These are phyloP conservation scores for Sussaba pulchella DNA, from an alignment of 2,888 invertebrate genomes.

Conservation along the genomic window DNA sequence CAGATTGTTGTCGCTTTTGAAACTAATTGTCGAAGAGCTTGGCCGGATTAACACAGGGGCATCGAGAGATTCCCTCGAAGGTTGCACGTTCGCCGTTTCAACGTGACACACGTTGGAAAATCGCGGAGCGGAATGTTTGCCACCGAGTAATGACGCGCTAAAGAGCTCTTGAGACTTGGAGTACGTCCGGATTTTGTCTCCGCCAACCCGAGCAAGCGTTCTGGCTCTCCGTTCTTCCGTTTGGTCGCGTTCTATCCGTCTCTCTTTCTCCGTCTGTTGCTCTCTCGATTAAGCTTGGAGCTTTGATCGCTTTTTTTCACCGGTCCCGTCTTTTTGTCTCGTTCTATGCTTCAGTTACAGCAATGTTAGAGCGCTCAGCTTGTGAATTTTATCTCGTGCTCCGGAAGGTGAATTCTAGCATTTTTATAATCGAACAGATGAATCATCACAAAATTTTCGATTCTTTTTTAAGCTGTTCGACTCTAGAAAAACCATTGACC, in stretches of 20 bases:
- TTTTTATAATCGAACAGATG: too few relatives aligned
- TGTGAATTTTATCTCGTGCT: too few relatives aligned
- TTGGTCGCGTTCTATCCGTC: neutral
- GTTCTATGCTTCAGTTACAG: neutral
- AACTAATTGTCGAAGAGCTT: constrained; percentile 15
- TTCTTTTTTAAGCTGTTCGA: too few relatives aligned
- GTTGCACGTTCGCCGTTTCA: neutral
- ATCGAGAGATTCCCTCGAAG: constrained; percentile 1
- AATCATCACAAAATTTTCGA: too few relatives aligned
- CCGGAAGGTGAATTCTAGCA: too few relatives aligned
- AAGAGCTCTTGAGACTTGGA: constrained; percentile 10
- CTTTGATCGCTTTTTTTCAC: neutral
- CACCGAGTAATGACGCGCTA: neutral
- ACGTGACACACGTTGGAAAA: neutral
- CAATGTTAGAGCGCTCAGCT: too few relatives aligned
- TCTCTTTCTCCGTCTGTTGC: neutral
- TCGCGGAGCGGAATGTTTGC: constrained; percentile 12
- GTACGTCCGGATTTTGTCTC: constrained; percentile 14
- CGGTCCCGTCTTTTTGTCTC: neutral
- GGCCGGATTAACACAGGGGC: neutral
- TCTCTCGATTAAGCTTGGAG: too few relatives aligned
- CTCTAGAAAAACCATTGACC: too few relatives aligned
- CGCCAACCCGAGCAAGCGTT: neutral
- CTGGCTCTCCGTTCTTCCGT: neutral
- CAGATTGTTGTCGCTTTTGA: constrained; percentile 3